Evolutionary conservation across 1,140 invertebrate genomes (phyloP).

Genomic region (Nephila pilipes): DNA sequence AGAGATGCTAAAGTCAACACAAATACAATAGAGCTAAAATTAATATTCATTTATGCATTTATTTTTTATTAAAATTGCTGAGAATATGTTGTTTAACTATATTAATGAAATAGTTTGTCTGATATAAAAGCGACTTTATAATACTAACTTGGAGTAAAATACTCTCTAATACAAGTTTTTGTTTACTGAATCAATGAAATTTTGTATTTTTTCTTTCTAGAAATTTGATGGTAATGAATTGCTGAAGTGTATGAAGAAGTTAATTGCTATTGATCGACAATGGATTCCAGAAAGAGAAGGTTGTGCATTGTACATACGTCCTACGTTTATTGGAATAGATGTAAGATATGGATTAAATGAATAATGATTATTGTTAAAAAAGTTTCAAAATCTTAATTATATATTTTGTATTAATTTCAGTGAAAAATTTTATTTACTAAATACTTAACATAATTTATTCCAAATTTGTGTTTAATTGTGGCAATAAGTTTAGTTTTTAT

Average conservation of each 20-base stretch:
- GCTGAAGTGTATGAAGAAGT: slow-evolving; percentile 91
- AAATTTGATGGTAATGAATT: slow-evolving; percentile 94
- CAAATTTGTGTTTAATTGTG: neutral
- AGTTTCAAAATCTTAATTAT: neutral
- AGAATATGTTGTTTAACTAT: too few species aligned
- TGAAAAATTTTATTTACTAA: too few species aligned
- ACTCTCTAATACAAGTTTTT: too few species aligned
- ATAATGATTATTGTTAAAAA: neutral
- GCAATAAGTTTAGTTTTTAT: too few species aligned
- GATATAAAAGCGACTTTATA: too few species aligned
- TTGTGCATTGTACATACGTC: slow-evolving; percentile 96
- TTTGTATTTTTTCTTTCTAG: slow-evolving; percentile 79
- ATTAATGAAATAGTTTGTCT: too few species aligned
- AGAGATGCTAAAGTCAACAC: too few species aligned
- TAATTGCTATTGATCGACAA: slow-evolving; percentile 96
- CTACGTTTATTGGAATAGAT: slow-evolving; percentile 98
- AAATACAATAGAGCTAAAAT: too few species aligned
- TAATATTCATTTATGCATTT: too few species aligned
- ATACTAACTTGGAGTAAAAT: too few species aligned
- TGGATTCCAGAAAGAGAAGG: slow-evolving; percentile 95
- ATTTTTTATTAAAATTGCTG: too few species aligned
- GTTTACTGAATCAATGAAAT: neutral
- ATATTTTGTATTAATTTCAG: neutral
- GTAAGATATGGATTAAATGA: slow-evolving; percentile 84
- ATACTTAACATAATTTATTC: too few species aligned